Evolutionary conservation across 2,888 invertebrate species (phyloP), one percentile per base, ranked within the genome.

Genomic region (Laspeyria flexula): DNA sequence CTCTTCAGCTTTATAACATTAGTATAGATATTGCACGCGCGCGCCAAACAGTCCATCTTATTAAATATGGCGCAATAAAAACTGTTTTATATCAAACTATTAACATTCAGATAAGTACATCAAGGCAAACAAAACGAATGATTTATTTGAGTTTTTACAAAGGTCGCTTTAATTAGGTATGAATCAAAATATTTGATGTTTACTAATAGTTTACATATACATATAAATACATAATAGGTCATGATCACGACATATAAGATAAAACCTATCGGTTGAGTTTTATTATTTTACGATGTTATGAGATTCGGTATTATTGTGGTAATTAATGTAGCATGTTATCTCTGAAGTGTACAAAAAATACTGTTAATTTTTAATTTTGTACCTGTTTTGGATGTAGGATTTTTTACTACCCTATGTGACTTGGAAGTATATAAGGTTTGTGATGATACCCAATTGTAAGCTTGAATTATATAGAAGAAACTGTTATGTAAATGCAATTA

Each of bases 121-220:
- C 25, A 27, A 57, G 12, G 29, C 48, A 38, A 43, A 57, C 46
- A 53, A 37, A 18, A 18, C 18, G 4, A 18, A 47, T 44, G 42
- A 65, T 42, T 43, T 50, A 41, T 59, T 47, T 15, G 27, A 68
- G 60, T 13, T 15, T 13, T 3, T n/a, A n/a, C n/a, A 45, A 41
- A 64, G 65, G 69, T 64, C 65, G 42, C 23, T 39, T 13, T 39
- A 64, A 64, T 68, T 64, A 55, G 44, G 31, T 47, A 68, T 39
- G 41, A 48, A 51, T 57, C 43, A 49, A 46, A 39, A 34, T 33
- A 31, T 47, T 42, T 30, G 39, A 43, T 45, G 43, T 51, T 62
- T 40, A 13, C 35, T 27, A 15, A 18, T 34, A 30, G 4, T 29
- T 29, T 35, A 39, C 6, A 13, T 3, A n/a, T 10, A n/a, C n/a